phyloP scores from a whole-genome alignment of 2,888 invertebrate species.

The Phanerotoma sp. region DNA sequence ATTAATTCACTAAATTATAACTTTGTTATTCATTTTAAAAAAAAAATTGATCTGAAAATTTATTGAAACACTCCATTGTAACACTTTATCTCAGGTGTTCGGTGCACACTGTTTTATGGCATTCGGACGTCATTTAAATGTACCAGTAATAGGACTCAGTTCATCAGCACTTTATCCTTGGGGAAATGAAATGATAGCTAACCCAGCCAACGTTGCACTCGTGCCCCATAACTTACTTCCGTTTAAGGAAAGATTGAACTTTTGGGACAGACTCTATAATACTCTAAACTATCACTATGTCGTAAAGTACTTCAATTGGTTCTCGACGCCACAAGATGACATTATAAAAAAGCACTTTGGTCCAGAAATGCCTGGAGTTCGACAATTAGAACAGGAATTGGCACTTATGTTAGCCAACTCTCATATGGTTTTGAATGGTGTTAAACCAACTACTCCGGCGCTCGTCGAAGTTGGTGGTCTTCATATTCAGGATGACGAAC shows the following conservation, averaged over 20 bases:
- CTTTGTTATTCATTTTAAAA: too few species aligned
- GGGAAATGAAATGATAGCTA: constrained; percentile 39
- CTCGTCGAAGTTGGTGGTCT: constrained; percentile 51
- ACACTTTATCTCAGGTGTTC: constrained; percentile 45
- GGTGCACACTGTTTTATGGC: constrained; percentile 44
- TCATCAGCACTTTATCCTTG: constrained; percentile 44
- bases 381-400: constrained; percentile 52
- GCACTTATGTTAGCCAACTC: constrained; percentile 60
- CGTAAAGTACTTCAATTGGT: constrained; percentile 35
- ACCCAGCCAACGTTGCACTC: constrained; percentile 44
- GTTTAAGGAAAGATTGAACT: constrained; percentile 34
- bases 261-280: constrained; percentile 44
- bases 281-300: constrained; percentile 22
- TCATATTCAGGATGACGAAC: neutral
- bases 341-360: constrained; percentile 40
- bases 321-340: constrained; percentile 39
- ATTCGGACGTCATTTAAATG: constrained; percentile 40
- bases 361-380: constrained; percentile 37
- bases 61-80: too few species aligned
- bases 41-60: too few species aligned
- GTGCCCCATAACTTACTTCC: constrained; percentile 35
- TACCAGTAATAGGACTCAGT: constrained; percentile 43
- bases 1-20: too few species aligned
- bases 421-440: constrained; percentile 57
- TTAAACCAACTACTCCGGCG: constrained; percentile 57